These are phyloP conservation scores for Melospiza georgiana DNA, from an alignment of 2,113 vertebrate species.

Conservation along the genomic window DNA sequence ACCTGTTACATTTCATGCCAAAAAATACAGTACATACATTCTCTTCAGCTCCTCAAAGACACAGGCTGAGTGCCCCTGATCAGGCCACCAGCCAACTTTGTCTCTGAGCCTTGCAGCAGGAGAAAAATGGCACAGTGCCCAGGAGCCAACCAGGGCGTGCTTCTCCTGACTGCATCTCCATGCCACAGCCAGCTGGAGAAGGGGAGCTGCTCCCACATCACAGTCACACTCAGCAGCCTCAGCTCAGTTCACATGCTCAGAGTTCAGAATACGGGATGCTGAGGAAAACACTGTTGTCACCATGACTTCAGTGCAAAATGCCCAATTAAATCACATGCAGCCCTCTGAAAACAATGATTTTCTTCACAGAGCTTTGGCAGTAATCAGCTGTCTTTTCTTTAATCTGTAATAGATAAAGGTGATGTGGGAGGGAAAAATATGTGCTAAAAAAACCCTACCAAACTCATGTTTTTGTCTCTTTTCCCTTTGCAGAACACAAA, in stretches of 20 bases:
- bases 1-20: neutral
- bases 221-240: neutral
- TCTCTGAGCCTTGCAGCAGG: neutral
- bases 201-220: neutral
- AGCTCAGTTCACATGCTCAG: neutral
- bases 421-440: neutral
- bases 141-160: fast-evolving
- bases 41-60: neutral
- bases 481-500: neutral
- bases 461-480: neutral
- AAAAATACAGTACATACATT: neutral
- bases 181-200: neutral
- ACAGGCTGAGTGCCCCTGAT: neutral
- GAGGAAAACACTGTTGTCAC: neutral
- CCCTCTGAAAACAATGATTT: fast-evolving
- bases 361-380: neutral
- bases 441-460: neutral
- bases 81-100: neutral
- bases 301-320: neutral
- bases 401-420: neutral
- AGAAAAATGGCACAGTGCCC: neutral
- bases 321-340: neutral
- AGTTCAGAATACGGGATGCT: neutral
- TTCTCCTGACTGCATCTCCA: neutral
- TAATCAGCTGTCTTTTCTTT: neutral